Percentiles rank a stretch among this genome's conserved stretches.
phyloP scores from a whole-genome alignment of 2,888 invertebrate genomes.

The Tupiocoris notatus region DNA sequence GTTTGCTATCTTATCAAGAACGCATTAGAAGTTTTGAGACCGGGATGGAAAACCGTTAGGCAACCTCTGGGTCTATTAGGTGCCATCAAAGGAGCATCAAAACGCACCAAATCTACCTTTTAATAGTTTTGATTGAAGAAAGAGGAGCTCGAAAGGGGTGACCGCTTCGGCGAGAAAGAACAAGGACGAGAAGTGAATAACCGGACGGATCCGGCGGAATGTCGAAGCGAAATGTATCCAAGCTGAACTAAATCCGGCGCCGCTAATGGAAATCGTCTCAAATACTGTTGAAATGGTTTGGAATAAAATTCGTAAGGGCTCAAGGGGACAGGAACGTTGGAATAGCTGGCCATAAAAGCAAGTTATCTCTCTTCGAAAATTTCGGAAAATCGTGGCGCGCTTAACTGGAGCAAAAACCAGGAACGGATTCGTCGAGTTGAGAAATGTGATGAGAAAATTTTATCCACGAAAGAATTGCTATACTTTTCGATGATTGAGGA shows the following conservation, averaged over 20 bases:
- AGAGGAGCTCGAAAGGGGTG: slow-evolving; percentile 7
- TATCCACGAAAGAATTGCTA: no score
- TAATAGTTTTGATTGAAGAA: slow-evolving; percentile 29
- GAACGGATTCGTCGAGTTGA: no score
- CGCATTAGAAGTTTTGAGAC: slow-evolving; percentile 20
- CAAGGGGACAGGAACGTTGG: no score
- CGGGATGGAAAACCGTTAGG: not conserved
- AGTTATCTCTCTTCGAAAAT: no score
- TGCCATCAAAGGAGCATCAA: slow-evolving; percentile 36
- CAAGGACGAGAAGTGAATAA: not conserved
- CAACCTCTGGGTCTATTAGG: slow-evolving; percentile 24
- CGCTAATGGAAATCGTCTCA: no score
- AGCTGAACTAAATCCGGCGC: not conserved
- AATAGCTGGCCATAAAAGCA: no score
- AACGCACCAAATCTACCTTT: slow-evolving; percentile 36
- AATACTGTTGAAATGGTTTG: no score
- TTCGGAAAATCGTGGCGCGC: no score
- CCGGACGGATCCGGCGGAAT: not conserved
- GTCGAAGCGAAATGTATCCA: not conserved
- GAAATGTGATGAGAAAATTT: no score
- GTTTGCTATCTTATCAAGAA: slow-evolving; percentile 36
- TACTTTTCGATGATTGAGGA: no score
- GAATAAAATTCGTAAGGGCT: no score
- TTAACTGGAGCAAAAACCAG: no score
- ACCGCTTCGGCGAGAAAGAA: not conserved